Evolutionary conservation across 2,888 invertebrate genomes (phyloP), one percentile per base, ranked within the genome.

Genomic region (Chromoteleia sp.): DNA sequence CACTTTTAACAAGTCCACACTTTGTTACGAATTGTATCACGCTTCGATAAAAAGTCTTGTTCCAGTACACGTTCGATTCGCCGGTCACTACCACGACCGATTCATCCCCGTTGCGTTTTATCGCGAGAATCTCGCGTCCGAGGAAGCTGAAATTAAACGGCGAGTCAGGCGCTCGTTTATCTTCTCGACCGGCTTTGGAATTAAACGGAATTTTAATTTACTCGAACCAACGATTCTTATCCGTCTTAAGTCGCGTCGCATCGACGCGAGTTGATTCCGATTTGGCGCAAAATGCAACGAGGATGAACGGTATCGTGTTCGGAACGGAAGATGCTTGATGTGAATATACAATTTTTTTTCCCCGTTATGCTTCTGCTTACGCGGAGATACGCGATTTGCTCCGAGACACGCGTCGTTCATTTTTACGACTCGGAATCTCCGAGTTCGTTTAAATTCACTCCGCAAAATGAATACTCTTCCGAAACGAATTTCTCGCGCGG

Each of bases 1-100:
- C 56, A 54, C 45, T 65, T 74, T 63, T 50, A 52, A 54, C 2
- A 19, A 59, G 70, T 59, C 58, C 70, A 70, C 70, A 70, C 43
- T 68, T 54, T 30, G 43, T 12, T 12, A 43, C 36, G 4, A 54
- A 30, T 39, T 45, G 10, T 10, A 21, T n/a, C 12, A n/a, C n/a
- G 25, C 25, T 17, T 48, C 12, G 25, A n/a, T 21, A 1, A 17
- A 36, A 56, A 19, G 1, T 41, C 41, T 21, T 12, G 17, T 56
- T 17, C 1, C 36, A 14, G 17, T 14, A 41, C 8, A 21, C 54
- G 52, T 21, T 36, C 30, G 5, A 61, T 45, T 52, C 19, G 14
- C n/a, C 6, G 30, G 14, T 54, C 17, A 2, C 8, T 17, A 6
- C 17, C 1, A 10, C 43, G 7, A 25, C 6, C 6, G 25, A 4